Percentiles rank a stretch among this genome's conserved stretches.
Evolutionary conservation across 2,113 vertebrate genomes (phyloP).

Genomic region (Panthera uncia): DNA sequence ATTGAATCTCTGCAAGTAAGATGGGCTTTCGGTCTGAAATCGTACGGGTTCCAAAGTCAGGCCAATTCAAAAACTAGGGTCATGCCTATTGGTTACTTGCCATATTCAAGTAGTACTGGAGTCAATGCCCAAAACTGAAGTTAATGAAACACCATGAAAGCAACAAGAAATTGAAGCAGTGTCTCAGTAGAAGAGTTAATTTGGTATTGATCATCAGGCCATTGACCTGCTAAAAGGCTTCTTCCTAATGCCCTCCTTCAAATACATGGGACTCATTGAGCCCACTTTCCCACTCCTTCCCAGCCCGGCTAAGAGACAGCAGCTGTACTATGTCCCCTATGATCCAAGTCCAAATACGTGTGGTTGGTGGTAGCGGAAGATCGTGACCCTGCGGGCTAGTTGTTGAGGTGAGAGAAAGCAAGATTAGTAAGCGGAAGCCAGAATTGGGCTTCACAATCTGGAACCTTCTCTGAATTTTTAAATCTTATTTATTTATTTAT

Average conservation of each 20-base stretch:
- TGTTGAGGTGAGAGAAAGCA: neutral
- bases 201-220: neutral
- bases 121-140: neutral
- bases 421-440: neutral
- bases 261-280: rapidly evolving
- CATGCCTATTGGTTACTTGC: neutral
- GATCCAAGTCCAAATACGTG: neutral
- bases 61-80: neutral
- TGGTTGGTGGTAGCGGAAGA: rapidly evolving
- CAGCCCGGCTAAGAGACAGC: neutral
- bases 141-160: neutral
- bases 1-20: neutral
- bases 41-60: neutral
- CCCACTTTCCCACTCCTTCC: neutral
- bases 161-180: neutral
- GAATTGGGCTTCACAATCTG: neutral
- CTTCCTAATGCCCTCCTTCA: neutral
- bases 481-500: neutral
- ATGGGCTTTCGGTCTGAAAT: neutral
- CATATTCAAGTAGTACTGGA: neutral
- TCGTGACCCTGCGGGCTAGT: rapidly evolving
- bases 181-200: neutral
- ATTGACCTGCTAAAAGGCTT: neutral
- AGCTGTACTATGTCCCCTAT: rapidly evolving
- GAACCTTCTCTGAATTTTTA: neutral